Base-by-base conservation (phyloP, 2,113 vertebrate species). In the Python bivittatus region DNA sequence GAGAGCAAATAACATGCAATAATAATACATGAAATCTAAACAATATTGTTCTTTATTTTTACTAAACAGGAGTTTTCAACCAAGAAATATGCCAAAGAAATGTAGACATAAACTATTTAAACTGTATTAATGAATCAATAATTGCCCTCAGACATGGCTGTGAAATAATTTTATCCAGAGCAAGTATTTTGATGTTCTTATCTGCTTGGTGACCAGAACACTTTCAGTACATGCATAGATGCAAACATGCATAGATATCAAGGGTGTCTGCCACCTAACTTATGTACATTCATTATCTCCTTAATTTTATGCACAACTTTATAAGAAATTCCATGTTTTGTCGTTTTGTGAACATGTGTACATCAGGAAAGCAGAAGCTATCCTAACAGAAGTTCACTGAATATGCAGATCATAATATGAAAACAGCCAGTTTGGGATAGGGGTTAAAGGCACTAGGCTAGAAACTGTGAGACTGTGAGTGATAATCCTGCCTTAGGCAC, bases 11-110 rank as follows among this genome's bases (percentile, higher is more conserved):
- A 92, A 56, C 12, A 91, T 88, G 27, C 20, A 92, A 92, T 29
- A 89, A 84, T 61, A 72, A 20, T 85, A 54, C 42, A 95, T 2
- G 93, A 94, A 93, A 92, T 94, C 84, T 84, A 95, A 96, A 94
- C 91, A 94, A 96, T 95, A 94, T 64, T 92, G 91, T 64, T 92
- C 90, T 95, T 96, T 52, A 83, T 88, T 95, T 95, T 96, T 92
- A 92, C 94, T 94, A 93, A 96, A 95, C 53, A 87, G 86, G 53
- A 38, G 61, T 90, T 95, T 97, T 88, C 84, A 92, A 93, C 85
- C 56, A 89, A 95, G 84, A 94, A 53, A 91, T 60, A 93, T 48
- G 90, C 58, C 72, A 92, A 94, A 86, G 54, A 91, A 92, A 93
- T 92, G 90, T 93, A 68, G 7, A 17, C 88, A 68, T 86, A 96